Conservation (phyloP, 1,140 invertebrate species). For the Drosophila suzukii region DNA sequence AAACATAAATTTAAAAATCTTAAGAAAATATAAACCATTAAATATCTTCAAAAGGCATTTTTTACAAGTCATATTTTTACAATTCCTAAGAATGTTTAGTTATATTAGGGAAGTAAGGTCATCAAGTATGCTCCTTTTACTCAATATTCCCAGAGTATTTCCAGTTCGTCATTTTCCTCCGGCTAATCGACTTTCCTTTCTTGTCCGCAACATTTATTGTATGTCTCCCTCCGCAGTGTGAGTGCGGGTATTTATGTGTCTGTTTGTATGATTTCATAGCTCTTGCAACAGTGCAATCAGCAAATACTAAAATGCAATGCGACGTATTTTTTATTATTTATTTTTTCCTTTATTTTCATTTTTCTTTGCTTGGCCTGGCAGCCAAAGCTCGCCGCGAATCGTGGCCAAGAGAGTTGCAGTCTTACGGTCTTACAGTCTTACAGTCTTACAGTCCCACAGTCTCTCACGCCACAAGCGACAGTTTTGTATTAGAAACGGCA, state of each 20-base stretch:
- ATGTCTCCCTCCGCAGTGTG: slow-evolving; percentile 38
- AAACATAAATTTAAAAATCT: no score
- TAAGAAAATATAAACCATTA: no score
- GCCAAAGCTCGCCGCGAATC: slow-evolving; percentile 24
- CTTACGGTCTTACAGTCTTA: slow-evolving; percentile 5
- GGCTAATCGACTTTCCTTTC: slow-evolving; percentile 47
- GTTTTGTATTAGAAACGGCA: slow-evolving; percentile 81
- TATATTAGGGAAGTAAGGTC: no score
- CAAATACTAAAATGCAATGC: slow-evolving; percentile 71
- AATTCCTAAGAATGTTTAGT: no score
- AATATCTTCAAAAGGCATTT: no score
- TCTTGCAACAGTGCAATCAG: slow-evolving; percentile 64
- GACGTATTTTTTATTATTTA: slow-evolving; percentile 61
- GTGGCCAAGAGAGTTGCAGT: slow-evolving; percentile 36
- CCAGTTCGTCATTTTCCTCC: slow-evolving; percentile 22
- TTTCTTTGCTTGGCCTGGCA: slow-evolving; percentile 16
- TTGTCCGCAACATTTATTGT: slow-evolving; percentile 57
- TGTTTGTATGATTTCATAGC: slow-evolving; percentile 67
- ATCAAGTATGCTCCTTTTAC: neutral
- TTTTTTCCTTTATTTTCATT: slow-evolving; percentile 41
- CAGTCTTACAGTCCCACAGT: slow-evolving; percentile 41
- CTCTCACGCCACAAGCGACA: slow-evolving; percentile 80
- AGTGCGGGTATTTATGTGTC: slow-evolving; percentile 40
- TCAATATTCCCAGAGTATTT: slow-evolving; percentile 9
- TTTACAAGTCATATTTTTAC: no score